Conservation (phyloP, 2,113 vertebrate species). For the Nematolebias whitei region DNA sequence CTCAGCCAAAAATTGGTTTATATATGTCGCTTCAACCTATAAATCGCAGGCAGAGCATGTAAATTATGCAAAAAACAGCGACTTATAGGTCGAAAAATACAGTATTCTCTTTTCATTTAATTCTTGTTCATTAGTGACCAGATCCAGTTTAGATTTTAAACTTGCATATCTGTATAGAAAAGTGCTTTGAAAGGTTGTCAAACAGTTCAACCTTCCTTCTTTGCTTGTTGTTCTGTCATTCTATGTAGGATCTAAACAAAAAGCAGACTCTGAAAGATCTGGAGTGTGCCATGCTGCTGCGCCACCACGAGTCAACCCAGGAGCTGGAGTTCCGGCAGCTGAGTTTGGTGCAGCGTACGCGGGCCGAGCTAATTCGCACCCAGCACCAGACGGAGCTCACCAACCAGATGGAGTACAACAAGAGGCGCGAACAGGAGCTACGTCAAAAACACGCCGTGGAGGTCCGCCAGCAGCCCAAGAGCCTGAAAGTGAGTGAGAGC, state of each 20-base stretch:
- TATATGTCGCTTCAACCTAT: no score
- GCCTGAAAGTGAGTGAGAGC: conserved; percentile 92
- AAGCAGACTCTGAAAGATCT: conserved; percentile 92
- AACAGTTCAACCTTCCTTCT: neutral
- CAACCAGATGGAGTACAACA: conserved; percentile 95
- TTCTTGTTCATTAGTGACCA: no score
- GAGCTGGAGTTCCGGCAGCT: conserved; percentile 90
- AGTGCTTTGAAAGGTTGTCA: neutral
- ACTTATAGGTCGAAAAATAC: no score
- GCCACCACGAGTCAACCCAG: conserved; percentile 90
- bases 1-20: no score
- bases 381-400: conserved; percentile 94
- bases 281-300: conserved; percentile 89
- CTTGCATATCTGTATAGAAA: no score
- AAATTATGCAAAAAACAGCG: no score
- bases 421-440: conserved; percentile 90
- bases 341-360: conserved; percentile 86
- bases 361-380: conserved; percentile 89
- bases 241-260: conserved; percentile 88
- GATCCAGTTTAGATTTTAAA: no score
- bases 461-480: conserved; percentile 94
- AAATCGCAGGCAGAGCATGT: no score
- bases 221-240: no score
- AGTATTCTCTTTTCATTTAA: no score
- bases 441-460: conserved; percentile 91